Conservation (phyloP, 2,888 invertebrate species). For the Mycalesis mineus region DNA sequence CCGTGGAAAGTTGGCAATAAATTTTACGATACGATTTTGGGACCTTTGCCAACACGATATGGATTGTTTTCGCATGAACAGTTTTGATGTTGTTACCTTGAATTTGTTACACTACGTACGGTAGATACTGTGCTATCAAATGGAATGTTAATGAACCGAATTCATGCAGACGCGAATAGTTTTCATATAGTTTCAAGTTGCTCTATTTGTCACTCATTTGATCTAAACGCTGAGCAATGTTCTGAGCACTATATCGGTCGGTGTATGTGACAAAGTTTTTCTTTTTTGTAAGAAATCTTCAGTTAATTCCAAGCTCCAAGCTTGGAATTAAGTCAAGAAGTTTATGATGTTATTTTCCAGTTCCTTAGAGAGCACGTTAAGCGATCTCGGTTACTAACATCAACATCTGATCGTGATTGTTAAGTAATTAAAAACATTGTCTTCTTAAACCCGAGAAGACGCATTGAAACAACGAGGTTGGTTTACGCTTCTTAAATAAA, state of each 20-base stretch:
- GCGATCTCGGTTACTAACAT: too few species aligned
- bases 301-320: too few species aligned
- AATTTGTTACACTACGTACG: slow-evolving; percentile 4
- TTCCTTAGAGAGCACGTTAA: too few species aligned
- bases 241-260: not conserved
- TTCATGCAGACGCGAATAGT: slow-evolving; percentile 20
- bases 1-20: not conserved
- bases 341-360: too few species aligned
- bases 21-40: slow-evolving; percentile 6
- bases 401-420: too few species aligned
- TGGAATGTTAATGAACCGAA: slow-evolving; percentile 21
- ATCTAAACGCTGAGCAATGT: not conserved
- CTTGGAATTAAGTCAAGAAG: too few species aligned
- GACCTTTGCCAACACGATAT: slow-evolving; percentile 10
- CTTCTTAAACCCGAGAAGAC: too few species aligned
- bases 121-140: slow-evolving; percentile 16
- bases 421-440: too few species aligned
- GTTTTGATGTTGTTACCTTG: slow-evolving; percentile 10
- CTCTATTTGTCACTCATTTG: not conserved
- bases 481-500: too few species aligned
- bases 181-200: slow-evolving; percentile 7
- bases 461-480: too few species aligned
- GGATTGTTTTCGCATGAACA: slow-evolving; percentile 10
- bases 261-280: not conserved
- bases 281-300: too few species aligned